Conservation (phyloP, 2,797 vertebrate species). For the Bovichtus diacanthus region DNA sequence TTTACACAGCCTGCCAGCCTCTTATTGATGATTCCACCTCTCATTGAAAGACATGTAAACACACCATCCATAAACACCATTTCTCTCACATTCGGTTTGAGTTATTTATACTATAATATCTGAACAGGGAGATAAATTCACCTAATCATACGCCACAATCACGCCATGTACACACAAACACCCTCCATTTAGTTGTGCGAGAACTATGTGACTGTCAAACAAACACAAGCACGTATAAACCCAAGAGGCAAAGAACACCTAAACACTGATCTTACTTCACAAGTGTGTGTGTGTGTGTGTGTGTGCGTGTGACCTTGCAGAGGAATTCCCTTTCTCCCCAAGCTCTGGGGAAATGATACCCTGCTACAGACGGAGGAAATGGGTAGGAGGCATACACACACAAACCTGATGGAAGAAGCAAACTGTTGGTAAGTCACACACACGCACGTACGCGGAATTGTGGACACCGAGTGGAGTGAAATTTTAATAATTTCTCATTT, state of each 20-base stretch:
- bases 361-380: conserved; percentile 38
- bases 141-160: not conserved
- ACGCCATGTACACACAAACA: not conserved
- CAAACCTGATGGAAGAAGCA: not conserved
- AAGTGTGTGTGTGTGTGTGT: not conserved
- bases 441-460: not conserved
- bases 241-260: not conserved
- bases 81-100: not conserved
- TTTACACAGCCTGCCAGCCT: not conserved
- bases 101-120: not conserved
- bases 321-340: conserved; percentile 59
- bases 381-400: conserved; percentile 20
- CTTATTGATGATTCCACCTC: not conserved
- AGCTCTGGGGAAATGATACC: conserved; percentile 50
- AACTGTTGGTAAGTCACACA: conserved; percentile 10
- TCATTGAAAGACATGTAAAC: not conserved
- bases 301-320: conserved; percentile 43
- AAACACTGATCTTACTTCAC: conserved; percentile 22
- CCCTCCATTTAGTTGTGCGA: not conserved
- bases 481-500: not conserved
- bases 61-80: not conserved
- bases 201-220: conserved; percentile 15
- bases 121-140: not conserved
- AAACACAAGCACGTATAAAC: conserved; percentile 3
- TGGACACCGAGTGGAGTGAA: too few species aligned